Base-by-base conservation (phyloP, 1,140 invertebrate species). In the Tetranychus urticae region DNA sequence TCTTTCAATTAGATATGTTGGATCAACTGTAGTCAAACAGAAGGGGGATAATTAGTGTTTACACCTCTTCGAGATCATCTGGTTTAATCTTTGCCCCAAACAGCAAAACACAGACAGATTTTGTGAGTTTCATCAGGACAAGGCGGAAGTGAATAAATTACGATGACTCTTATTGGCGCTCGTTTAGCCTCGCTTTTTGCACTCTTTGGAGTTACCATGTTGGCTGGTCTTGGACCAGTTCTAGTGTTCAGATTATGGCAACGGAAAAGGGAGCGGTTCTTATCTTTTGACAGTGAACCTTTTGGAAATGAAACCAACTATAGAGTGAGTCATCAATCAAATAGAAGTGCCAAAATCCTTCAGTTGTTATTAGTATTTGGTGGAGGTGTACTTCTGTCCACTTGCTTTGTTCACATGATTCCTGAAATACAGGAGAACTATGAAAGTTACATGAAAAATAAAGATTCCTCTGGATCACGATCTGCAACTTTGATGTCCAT, bases 331-430 rank as follows among this genome's bases (percentile, higher is more conserved):
- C 2, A n/a, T 23, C n/a, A 23, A 52, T 52, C 50, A 7, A 52
- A 23, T 31, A 52, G 23, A 52, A 52, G 50, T 52, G n/a, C 50
- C n/a, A n/a, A 31, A 31, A n/a, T 33, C 7, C n/a, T 52, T n/a
- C 50, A 52, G 8, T 56, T 63, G n/a, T 69, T 90, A 13, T 75
- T 87, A 0, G 87, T 84, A 67, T 86, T 86, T 65, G 86, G 86
- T 35, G 86, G 82, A 3, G 87, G 88, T 0, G 85, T 91, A 7
- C 76, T 91, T 36, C 70, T 91, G n/a, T 83, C 83, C 0, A 89
- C 87, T 1, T 81, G 83, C 23, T 70, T 87, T 46, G 74, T 86
- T 3, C 86, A 90, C 70, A 83, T 90, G 73, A 72, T 90, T 46
- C 85, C 86, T n/a, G 87, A 90, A 72, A 80, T 84, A 0, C 77